Base-by-base conservation (phyloP, 2,888 invertebrate genomes). In the Camponotus fellah region DNA sequence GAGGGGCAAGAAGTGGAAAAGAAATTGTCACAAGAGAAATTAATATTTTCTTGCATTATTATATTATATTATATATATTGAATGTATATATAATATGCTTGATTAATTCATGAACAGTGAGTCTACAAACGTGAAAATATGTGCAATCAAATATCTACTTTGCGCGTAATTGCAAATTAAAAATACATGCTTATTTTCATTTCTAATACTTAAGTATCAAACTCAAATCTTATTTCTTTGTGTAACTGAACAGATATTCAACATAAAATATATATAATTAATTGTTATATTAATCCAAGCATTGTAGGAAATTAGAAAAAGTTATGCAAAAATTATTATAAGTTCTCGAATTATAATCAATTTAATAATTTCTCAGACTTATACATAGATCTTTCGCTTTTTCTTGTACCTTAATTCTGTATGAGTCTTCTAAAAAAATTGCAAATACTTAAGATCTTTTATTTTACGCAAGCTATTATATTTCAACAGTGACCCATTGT, bases 381-480 rank as follows among this genome's bases (percentile, higher is more conserved):
- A 60, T 72, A 17, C 26, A 40, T 58, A 2, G 26, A 26, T 72
- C 53, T 17, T 5, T n/a, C n/a, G 8, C n/a, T 10, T 2, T 58
- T 37, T 72, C 64, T 43, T 26, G 21, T 5, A 64, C n/a, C n/a
- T 64, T 32, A 64, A 75, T 75, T 46, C 32, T 64, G 40, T 17
- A 34, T 74, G 46, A 75, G 14, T 14, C 21, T 43, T 46, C 34
- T 72, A 14, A 0, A 62, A n/a, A 32, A 34, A 62, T 75, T 75
- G 34, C 65, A 64, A 14, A 32, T 46, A 34, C 46, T 64, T 64
- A 64, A 64, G n/a, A 14, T 9, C 53, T 9, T 76, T 76, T 68
- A 76, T 12, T 68, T 68, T 40, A 37, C 69, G 49, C 37, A 76
- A 76, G 58, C 37, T 75, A 12, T n/a, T n/a, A n/a, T n/a, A n/a